Evolutionary conservation across 2,888 invertebrate genomes (phyloP), one percentile per base, ranked within the genome.

Genomic region (Platycheirus albimanus): DNA sequence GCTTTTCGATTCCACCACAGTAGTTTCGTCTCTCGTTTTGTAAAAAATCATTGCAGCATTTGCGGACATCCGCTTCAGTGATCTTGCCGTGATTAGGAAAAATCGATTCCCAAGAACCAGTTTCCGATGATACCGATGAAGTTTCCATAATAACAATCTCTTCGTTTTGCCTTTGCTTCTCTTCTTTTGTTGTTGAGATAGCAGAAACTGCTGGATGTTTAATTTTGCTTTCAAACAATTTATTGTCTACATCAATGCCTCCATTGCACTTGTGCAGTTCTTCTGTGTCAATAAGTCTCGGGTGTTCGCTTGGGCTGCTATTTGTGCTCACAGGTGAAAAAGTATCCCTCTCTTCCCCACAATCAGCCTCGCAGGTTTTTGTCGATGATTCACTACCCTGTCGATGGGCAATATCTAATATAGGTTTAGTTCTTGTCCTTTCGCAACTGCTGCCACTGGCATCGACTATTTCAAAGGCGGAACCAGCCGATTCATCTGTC

Each of bases 101-200:
- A 10, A 93, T 92, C 0, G 93, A 92, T 87, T 94, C 94, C 94
- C 94, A 94, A 15, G 93, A 93, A 49, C 93, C 93, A 15, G 93
- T 93, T 89, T 93, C 94, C 6, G 93, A 93, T 33, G 94, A 94
- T 66, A 93, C 90, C 1, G 94, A 93, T 3, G 93, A 93, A 0
- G 93, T 93, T 86, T 93, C 93, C 89, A 93, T 90, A 85, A 92
- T 92, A 15, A 93, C 92, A 80, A 93, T 93, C 87, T 93, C 93
- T 88, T 93, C 93, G 88, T 93, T 93, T 86, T 93, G 93, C 19
- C 93, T 90, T 86, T 93, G 93, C 85, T 93, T 93, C 86, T 93
- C 93, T 87, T 93, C 93, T 87, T 93, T 93, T 3, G 90, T 89
- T 5, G 85, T 84, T n/a, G 85, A 85, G 28, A 85, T 83, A 1